These are phyloP conservation scores for Centropristis striata DNA, from an alignment of 2,113 vertebrate genomes.

Conservation along the genomic window DNA sequence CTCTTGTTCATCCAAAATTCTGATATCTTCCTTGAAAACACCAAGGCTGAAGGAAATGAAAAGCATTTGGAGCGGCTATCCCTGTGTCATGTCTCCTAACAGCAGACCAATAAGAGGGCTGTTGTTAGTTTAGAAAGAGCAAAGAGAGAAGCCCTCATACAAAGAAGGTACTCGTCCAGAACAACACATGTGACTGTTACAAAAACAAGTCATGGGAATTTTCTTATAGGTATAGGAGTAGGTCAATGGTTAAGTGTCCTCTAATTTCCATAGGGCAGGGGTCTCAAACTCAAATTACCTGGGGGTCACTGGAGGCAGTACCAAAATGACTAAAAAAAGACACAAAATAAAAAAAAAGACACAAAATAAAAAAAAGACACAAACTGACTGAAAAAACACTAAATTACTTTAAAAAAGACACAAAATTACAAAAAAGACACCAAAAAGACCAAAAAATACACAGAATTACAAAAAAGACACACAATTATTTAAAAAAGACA, in stretches of 20 bases:
- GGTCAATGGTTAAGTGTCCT: neutral
- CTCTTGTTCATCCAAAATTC: constrained; percentile 10
- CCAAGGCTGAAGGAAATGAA: neutral
- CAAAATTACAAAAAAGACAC: no score
- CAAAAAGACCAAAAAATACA: no score
- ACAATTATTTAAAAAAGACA: no score
- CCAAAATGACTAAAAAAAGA: no score
- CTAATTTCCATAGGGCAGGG: neutral
- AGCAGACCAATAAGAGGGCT: neutral
- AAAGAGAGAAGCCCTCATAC: neutral
- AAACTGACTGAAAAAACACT: no score
- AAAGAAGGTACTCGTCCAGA: neutral
- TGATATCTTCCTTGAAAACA: constrained; percentile 5
- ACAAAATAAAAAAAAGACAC: no score
- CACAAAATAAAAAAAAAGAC: no score
- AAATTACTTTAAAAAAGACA: no score
- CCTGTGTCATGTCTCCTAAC: neutral
- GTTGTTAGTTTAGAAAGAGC: neutral
- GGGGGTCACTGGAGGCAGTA: no score
- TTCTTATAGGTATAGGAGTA: no score
- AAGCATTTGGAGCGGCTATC: neutral
- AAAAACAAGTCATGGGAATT: neutral
- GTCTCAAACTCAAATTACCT: no score
- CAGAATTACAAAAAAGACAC: no score
- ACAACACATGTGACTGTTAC: neutral